Conservation (phyloP, 2,113 vertebrate species). For the Lamprotornis superbus region DNA sequence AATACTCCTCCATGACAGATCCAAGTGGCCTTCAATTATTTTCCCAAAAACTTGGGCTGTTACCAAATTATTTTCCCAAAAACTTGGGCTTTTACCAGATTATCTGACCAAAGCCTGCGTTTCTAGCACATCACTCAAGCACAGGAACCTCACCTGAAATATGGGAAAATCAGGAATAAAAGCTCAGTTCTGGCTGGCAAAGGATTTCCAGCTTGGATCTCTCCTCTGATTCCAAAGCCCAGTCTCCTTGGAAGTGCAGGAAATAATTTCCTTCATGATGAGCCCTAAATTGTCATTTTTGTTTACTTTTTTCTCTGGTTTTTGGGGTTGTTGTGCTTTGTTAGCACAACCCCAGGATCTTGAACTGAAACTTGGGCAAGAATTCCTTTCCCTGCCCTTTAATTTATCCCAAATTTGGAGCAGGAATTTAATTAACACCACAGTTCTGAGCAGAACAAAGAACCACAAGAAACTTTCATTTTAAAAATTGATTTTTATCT, state of each 20-base stretch:
- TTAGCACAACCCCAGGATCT: background rate
- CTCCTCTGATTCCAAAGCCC: background rate
- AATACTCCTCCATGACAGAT: rapidly evolving
- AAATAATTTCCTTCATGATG: background rate
- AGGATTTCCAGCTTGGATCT: background rate
- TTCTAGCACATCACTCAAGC: background rate
- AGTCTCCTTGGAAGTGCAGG: background rate
- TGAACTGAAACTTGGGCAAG: background rate
- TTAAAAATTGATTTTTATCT: background rate
- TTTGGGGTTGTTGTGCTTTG: background rate
- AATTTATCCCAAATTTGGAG: background rate
- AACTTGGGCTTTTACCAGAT: background rate
- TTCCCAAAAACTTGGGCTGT: background rate
- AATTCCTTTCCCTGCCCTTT: background rate
- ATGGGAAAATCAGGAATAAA: background rate
- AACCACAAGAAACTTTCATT: background rate
- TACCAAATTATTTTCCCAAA: background rate
- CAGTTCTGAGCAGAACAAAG: background rate
- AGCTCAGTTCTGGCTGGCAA: rapidly evolving
- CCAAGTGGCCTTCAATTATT: background rate
- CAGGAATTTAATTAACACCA: background rate
- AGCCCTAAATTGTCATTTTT: background rate
- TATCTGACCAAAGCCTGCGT: background rate
- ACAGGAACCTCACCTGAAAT: background rate
- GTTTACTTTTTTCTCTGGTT: background rate